Evolutionary conservation across 2,888 invertebrate species (phyloP).

Genomic region (Anorthoa munda): DNA sequence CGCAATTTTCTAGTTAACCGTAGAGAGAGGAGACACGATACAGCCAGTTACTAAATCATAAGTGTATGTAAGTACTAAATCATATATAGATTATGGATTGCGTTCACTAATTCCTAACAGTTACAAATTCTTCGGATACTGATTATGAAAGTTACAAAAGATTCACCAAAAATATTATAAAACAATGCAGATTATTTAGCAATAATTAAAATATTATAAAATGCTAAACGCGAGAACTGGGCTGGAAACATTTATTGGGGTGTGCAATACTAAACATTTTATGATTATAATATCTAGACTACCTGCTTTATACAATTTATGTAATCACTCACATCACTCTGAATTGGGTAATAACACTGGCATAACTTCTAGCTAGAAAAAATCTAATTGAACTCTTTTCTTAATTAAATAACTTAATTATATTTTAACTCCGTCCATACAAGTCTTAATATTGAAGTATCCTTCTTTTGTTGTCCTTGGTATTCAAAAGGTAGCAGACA

Average conservation of each 20-base stretch:
- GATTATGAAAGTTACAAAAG: not conserved
- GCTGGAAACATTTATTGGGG: constrained; percentile 32
- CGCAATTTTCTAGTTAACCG: too few species aligned
- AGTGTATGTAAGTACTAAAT: too few species aligned
- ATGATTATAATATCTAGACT: constrained; percentile 5
- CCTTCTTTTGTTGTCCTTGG: too few species aligned
- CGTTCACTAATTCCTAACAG: too few species aligned
- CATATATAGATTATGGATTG: too few species aligned
- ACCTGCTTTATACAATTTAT: constrained; percentile 3
- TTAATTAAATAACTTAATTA: not conserved
- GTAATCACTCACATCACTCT: not conserved
- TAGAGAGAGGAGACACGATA: too few species aligned
- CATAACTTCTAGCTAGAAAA: not conserved
- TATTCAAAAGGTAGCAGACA: too few species aligned
- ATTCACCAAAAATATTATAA: not conserved
- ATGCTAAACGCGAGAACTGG: constrained; percentile 30
- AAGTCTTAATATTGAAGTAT: too few species aligned
- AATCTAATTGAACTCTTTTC: not conserved
- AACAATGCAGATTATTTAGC: not conserved
- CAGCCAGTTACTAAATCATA: too few species aligned
- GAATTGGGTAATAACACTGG: not conserved
- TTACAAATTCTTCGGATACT: too few species aligned
- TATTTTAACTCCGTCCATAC: too few species aligned
- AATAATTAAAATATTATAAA: not conserved
- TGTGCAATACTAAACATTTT: constrained; percentile 11